phyloP scores from a whole-genome alignment of 2,797 vertebrate species.

The Helarctos malayanus region DNA sequence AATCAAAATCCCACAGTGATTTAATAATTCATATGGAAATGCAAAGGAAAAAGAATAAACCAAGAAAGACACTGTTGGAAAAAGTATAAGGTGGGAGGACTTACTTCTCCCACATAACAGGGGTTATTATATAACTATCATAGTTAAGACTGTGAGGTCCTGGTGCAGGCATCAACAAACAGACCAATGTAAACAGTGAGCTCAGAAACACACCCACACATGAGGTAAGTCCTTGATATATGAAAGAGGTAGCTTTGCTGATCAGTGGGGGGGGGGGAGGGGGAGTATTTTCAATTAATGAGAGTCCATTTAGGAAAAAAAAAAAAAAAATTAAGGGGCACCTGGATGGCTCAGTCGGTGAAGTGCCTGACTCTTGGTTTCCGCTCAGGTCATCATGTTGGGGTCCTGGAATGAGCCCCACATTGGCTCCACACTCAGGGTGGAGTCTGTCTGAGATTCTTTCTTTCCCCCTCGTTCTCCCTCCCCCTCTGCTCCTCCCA shows the following conservation, averaged over 20 bases:
- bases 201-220: conserved; percentile 23
- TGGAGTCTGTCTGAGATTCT: background rate
- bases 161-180: background rate
- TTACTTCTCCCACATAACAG: conserved; percentile 4
- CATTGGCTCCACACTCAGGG: background rate
- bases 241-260: background rate
- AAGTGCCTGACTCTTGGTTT: background rate
- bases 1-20: conserved; percentile 39
- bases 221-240: background rate
- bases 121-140: background rate
- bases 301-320: background rate
- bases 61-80: conserved; percentile 29
- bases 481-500: background rate
- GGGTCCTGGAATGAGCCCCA: background rate
- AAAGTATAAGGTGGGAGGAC: background rate
- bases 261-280: background rate
- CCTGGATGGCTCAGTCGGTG: background rate
- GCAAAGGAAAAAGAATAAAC: conserved; percentile 30
- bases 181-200: background rate
- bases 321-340: background rate
- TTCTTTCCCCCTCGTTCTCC: background rate
- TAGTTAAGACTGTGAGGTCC: background rate
- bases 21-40: conserved; percentile 54
- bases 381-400: background rate
- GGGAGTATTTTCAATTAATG: conserved; percentile 17